phyloP scores from a whole-genome alignment of 2,113 vertebrate genomes.

The Colaptes auratus region DNA sequence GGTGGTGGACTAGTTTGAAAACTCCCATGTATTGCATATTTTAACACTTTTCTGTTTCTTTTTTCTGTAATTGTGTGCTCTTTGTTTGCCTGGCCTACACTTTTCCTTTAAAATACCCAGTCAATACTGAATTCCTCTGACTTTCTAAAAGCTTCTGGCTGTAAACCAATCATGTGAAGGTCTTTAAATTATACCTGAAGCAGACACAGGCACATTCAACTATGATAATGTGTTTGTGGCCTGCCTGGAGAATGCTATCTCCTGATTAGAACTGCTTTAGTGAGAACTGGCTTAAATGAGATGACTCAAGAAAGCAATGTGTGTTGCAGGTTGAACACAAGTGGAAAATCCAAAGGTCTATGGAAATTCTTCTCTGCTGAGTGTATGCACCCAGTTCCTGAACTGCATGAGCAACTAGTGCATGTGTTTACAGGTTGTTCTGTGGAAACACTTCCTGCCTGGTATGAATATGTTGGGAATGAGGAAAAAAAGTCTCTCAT shows the following conservation, averaged over 20 bases:
- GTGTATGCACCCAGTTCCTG: neutral
- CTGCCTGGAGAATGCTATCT: neutral
- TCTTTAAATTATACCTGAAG: neutral
- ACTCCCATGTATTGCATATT: fast-evolving
- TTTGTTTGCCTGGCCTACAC: neutral
- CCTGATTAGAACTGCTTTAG: neutral
- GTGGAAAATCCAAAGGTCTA: neutral
- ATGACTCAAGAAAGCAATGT: neutral
- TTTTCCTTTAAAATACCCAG: neutral
- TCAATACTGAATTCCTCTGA: neutral
- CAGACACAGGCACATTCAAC: neutral
- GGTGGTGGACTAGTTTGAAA: neutral
- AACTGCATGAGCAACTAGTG: neutral
- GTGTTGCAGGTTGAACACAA: neutral
- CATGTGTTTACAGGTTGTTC: slow-evolving; percentile 22
- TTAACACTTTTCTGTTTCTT: neutral
- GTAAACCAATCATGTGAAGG: neutral
- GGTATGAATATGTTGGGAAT: neutral
- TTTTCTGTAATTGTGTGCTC: neutral
- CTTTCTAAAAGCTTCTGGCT: neutral
- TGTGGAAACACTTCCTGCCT: neutral
- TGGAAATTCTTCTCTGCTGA: slow-evolving; percentile 49
- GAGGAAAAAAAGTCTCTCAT: neutral
- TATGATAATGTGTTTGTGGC: neutral
- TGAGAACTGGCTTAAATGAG: neutral